Evolutionary conservation across 2,113 vertebrate species (phyloP).

Genomic region (Panthera leo): DNA sequence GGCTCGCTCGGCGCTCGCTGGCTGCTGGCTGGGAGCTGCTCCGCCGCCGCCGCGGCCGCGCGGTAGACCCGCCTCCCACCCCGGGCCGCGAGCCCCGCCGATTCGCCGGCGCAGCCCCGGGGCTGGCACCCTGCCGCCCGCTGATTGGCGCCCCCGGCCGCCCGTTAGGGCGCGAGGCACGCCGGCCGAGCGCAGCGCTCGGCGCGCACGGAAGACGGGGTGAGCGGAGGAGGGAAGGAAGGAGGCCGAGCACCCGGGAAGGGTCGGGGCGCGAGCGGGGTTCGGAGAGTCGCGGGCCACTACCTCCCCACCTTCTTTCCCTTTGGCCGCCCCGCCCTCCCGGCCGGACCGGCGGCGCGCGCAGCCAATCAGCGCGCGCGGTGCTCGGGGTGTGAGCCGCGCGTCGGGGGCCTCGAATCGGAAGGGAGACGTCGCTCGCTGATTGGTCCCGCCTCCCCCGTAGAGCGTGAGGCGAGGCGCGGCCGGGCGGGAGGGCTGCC

Average conservation of each 20-base stretch:
- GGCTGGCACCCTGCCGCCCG: constrained; percentile 74
- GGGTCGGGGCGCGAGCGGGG: neutral
- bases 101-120: constrained; percentile 74
- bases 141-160: neutral
- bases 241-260: constrained; percentile 44
- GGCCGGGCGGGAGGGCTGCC: constrained; percentile 12
- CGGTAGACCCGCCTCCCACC: constrained; percentile 74
- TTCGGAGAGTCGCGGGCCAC: neutral
- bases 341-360: constrained; percentile 61
- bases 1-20: constrained; percentile 54
- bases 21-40: constrained; percentile 57
- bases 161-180: constrained; percentile 32
- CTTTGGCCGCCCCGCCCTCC: constrained; percentile 57
- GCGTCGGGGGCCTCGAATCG: constrained; percentile 71
- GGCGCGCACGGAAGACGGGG: constrained; percentile 57
- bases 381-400: constrained; percentile 74
- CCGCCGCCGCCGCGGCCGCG: constrained; percentile 59
- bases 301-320: constrained; percentile 42
- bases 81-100: constrained; percentile 70
- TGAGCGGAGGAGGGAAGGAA: neutral
- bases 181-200: constrained; percentile 60
- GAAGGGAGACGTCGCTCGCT: constrained; percentile 73
- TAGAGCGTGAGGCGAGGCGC: constrained; percentile 73
- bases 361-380: constrained; percentile 63
- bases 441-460: constrained; percentile 75